phyloP scores from a whole-genome alignment of 2,888 invertebrate genomes.

The Heteromyza rotundicornis region DNA sequence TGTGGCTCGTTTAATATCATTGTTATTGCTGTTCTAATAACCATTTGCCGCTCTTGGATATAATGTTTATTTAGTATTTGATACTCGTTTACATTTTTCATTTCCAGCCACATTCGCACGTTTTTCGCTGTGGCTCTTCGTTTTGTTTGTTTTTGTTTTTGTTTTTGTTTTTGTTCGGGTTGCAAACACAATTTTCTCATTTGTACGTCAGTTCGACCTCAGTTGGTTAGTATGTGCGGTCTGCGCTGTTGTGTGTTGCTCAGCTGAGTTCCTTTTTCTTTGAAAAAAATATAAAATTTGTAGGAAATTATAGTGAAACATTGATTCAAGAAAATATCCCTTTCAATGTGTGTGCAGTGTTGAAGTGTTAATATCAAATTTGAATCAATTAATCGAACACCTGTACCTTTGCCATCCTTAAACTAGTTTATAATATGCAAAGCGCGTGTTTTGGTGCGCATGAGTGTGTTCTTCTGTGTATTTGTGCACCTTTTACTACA shows the following conservation, averaged over 20 bases:
- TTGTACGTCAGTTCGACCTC: slow-evolving; percentile 21
- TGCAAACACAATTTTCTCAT: slow-evolving; percentile 24
- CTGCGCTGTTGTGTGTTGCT: slow-evolving; percentile 8
- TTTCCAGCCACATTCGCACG: background rate
- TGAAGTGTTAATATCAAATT: too few relatives aligned
- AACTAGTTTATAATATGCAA: too few relatives aligned
- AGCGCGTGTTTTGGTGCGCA: slow-evolving; percentile 10
- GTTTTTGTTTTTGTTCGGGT: slow-evolving; percentile 32
- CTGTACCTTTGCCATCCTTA: too few relatives aligned
- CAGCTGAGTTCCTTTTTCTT: background rate
- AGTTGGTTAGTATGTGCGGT: background rate
- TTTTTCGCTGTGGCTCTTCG: slow-evolving; percentile 14
- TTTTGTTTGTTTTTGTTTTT: slow-evolving; percentile 19
- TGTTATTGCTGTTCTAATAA: too few relatives aligned
- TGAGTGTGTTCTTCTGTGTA: slow-evolving; percentile 19
- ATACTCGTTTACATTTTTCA: too few relatives aligned
- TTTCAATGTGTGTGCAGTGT: too few relatives aligned
- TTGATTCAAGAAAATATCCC: background rate
- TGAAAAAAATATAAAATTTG: too few relatives aligned
- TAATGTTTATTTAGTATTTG: too few relatives aligned
- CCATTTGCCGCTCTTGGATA: too few relatives aligned
- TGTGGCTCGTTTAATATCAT: too few relatives aligned
- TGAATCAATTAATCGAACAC: too few relatives aligned
- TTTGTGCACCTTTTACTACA: slow-evolving; percentile 23
- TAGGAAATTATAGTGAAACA: too few relatives aligned